phyloP scores from a whole-genome alignment of 2,113 vertebrate genomes.

The Dasyprocta punctata region DNA sequence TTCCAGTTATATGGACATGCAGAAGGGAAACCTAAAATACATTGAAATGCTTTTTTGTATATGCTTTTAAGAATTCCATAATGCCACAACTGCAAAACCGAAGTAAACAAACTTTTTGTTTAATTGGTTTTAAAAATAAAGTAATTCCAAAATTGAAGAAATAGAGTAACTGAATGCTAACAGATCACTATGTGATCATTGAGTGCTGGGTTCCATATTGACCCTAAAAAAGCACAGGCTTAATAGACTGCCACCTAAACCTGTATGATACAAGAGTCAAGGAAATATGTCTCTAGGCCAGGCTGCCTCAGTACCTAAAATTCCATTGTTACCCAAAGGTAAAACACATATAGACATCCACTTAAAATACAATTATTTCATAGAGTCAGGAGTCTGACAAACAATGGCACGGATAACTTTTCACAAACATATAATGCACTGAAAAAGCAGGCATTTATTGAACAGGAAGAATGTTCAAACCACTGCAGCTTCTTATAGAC shows the following conservation, averaged over 20 bases:
- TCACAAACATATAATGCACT: constrained; percentile 25
- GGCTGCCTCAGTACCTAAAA: not conserved
- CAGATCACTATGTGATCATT: constrained; percentile 1
- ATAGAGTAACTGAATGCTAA: constrained; percentile 19
- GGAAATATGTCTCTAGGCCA: not conserved
- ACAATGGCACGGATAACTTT: not conserved
- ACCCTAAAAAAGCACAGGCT: not conserved
- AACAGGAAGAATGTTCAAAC: constrained; percentile 22
- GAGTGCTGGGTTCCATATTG: not conserved
- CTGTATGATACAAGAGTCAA: not conserved
- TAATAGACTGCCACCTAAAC: not conserved
- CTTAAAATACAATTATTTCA: constrained; percentile 37
- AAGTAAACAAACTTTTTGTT: not conserved
- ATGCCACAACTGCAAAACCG: not conserved
- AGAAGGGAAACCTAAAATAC: not conserved
- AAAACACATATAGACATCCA: not conserved
- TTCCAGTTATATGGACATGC: not conserved
- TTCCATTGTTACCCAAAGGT: not conserved
- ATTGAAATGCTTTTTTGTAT: not conserved
- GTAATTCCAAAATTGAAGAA: not conserved
- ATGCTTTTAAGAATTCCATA: not conserved
- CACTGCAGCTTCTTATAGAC: not conserved
- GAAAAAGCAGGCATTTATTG: not conserved
- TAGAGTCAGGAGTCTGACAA: constrained; percentile 14
- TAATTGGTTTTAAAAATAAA: not conserved